Evolutionary conservation across 1,140 invertebrate species (phyloP).

Genomic region (Temnothorax nylanderi): DNA sequence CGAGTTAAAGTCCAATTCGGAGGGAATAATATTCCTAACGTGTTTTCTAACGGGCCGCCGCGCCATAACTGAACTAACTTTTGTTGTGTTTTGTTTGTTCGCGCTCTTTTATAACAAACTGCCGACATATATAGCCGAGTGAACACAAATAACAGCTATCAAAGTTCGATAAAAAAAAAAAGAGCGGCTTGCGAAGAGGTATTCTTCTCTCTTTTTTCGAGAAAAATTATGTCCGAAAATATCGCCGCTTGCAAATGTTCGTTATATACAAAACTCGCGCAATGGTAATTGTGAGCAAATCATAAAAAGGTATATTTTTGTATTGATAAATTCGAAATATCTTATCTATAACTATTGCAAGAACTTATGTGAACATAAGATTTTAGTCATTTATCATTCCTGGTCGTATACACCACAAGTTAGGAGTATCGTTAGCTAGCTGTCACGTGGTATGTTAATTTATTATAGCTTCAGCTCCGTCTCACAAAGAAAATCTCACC

Average conservation of each 20-base stretch:
- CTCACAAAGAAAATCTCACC: constrained; percentile 18
- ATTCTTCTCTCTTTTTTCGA: background rate
- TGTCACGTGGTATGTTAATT: constrained; percentile 39
- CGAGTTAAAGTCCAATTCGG: constrained; percentile 48
- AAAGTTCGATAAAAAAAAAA: constrained; percentile 41
- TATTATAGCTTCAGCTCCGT: constrained; percentile 29
- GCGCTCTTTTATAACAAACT: constrained; percentile 23
- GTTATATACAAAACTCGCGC: background rate
- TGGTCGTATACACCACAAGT: background rate
- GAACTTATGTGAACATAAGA: background rate
- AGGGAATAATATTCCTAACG: constrained; percentile 51
- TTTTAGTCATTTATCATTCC: constrained; percentile 29
- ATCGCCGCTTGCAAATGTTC: background rate
- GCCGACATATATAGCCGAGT: background rate
- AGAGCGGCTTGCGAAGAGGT: background rate
- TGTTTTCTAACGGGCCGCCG: constrained; percentile 32
- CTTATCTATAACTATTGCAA: background rate
- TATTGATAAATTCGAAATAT: background rate
- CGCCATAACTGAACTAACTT: constrained; percentile 29
- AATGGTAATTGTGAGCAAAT: background rate
- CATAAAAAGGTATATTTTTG: background rate
- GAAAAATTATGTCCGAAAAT: background rate
- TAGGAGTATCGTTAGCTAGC: constrained; percentile 35
- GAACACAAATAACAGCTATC: constrained; percentile 17
- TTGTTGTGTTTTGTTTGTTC: constrained; percentile 38